Conservation (phyloP, 2,113 vertebrate species). For the Edolisoma coerulescens region DNA sequence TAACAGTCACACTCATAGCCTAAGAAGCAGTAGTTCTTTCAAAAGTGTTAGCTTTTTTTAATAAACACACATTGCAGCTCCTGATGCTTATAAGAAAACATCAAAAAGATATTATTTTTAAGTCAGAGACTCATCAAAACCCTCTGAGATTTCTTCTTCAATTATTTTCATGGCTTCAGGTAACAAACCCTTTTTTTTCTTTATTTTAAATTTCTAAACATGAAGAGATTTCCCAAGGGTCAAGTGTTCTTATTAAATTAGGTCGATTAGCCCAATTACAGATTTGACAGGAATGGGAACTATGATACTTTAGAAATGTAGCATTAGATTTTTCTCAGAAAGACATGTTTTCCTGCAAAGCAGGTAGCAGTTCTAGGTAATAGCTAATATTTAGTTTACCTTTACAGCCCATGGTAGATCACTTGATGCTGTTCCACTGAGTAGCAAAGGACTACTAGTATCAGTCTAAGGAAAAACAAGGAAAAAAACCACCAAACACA, state of each 20-base stretch:
- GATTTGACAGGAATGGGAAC: not conserved
- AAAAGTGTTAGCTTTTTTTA: not conserved
- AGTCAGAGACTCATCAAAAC: not conserved
- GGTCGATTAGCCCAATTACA: not conserved
- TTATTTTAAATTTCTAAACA: not conserved
- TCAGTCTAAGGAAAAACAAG: constrained; percentile 77
- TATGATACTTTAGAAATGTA: not conserved
- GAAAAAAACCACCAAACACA: not conserved
- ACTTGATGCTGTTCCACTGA: constrained; percentile 67
- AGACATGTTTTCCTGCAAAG: not conserved
- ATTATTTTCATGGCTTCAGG: not conserved
- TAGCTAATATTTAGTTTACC: constrained; percentile 67
- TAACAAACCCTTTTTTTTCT: not conserved
- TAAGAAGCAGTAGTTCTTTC: not conserved
- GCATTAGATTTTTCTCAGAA: not conserved
- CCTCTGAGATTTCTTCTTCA: not conserved
- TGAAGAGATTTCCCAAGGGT: not conserved
- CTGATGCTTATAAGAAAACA: not conserved
- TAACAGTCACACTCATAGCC: not conserved
- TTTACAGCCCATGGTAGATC: constrained; percentile 93
- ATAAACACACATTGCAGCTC: not conserved
- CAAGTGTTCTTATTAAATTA: not conserved
- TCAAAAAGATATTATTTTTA: not conserved
- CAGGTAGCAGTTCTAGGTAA: not conserved
- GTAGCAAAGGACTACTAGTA: constrained; percentile 82